Conservation (phyloP, 1,140 invertebrate genomes). For the Drosophila nigromelanica region DNA sequence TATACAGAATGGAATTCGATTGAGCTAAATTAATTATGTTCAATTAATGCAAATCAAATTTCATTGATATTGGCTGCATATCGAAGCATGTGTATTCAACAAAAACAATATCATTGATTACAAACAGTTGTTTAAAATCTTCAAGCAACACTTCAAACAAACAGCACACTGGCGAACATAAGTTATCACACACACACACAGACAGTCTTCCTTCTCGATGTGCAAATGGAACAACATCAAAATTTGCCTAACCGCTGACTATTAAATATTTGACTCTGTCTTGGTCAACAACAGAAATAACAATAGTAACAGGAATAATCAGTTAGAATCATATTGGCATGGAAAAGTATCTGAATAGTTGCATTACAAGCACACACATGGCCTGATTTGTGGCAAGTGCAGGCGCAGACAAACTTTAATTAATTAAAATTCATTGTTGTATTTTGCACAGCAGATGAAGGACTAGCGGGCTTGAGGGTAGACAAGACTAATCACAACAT, state of each 20-base stretch:
- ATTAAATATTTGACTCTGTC: constrained; percentile 45
- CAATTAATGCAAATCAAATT: constrained; percentile 21
- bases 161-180: background rate
- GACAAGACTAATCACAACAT: constrained; percentile 61
- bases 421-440: constrained; percentile 74
- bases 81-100: constrained; percentile 2
- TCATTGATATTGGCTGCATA: constrained; percentile 5
- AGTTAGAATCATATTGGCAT: background rate
- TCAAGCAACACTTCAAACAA: constrained; percentile 4
- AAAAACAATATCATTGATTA: constrained; percentile 17
- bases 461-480: background rate
- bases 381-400: constrained; percentile 61
- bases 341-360: constrained; percentile 25
- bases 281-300: constrained; percentile 12
- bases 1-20: constrained; percentile 1
- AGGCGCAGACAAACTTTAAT: constrained; percentile 69
- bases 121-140: background rate
- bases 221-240: constrained; percentile 21
- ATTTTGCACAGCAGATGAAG: background rate
- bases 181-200: background rate
- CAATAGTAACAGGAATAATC: constrained; percentile 2
- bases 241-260: constrained; percentile 48
- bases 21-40: constrained; percentile 1
- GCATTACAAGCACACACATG: constrained; percentile 10
- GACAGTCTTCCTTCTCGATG: background rate